A percentile compares a stretch with the other conserved stretches of the same genome.
Conservation (phyloP, 2,113 vertebrate species). For the Seriola quinqueradiata region DNA sequence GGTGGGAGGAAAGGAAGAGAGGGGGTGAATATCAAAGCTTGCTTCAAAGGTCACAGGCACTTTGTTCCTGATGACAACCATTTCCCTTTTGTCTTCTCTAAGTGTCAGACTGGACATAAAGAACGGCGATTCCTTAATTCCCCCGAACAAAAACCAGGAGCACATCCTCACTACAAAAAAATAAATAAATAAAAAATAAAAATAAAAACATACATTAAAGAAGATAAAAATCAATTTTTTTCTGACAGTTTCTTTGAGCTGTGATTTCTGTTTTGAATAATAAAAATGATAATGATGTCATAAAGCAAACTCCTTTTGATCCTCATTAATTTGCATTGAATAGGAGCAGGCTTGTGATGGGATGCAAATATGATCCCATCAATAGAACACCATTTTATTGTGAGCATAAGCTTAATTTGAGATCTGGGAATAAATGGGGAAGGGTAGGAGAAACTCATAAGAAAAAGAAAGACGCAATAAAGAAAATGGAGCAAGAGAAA, state of each 20-base stretch:
- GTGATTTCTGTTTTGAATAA: neutral
- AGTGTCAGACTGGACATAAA: constrained; percentile 69
- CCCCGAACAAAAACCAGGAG: constrained; percentile 55
- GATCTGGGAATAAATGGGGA: constrained; percentile 28
- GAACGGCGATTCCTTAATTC: constrained; percentile 55
- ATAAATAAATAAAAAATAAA: neutral
- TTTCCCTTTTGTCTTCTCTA: constrained; percentile 72
- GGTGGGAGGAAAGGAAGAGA: constrained; percentile 37
- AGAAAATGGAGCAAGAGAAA: neutral
- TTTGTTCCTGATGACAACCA: constrained; percentile 79
- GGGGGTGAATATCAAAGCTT: constrained; percentile 73
- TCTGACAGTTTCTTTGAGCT: neutral
- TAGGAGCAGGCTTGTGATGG: neutral
- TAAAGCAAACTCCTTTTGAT: neutral
- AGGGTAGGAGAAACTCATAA: constrained; percentile 5
- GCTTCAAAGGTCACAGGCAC: constrained; percentile 81
- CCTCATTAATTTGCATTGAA: constrained; percentile 3
- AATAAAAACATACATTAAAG: neutral
- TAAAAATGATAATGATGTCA: neutral
- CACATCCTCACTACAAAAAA: constrained; percentile 19
- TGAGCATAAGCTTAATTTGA: constrained; percentile 8
- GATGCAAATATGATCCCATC: constrained; percentile 27
- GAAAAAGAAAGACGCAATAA: constrained; percentile 12
- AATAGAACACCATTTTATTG: constrained; percentile 12
- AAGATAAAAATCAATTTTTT: neutral